phyloP scores from a whole-genome alignment of 2,888 invertebrate genomes.

The Gibbula magus region DNA sequence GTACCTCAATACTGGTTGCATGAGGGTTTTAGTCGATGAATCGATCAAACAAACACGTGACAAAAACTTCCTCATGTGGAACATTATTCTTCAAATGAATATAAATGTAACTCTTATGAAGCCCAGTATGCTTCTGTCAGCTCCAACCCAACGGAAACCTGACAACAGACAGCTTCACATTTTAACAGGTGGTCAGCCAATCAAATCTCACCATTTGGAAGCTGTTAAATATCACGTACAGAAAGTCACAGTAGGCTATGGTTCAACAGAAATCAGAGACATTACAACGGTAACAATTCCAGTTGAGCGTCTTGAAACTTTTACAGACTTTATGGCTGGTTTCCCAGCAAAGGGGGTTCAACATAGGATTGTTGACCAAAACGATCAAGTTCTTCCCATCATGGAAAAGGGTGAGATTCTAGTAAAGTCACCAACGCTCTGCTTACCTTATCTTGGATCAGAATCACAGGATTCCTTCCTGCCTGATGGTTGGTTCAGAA shows the following conservation, averaged over 20 bases:
- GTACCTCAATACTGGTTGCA: slow-evolving; percentile 37
- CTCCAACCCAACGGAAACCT: too few species aligned
- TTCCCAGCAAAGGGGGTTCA: neutral
- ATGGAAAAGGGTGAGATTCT: slow-evolving; percentile 31
- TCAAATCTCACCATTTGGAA: neutral
- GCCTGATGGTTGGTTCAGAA: slow-evolving; percentile 42
- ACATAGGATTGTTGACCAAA: neutral
- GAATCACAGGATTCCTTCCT: slow-evolving; percentile 28
- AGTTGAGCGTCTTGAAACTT: neutral
- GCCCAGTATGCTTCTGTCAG: too few species aligned
- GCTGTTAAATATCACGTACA: neutral
- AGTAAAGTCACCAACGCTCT: slow-evolving; percentile 28
- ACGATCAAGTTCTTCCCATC: neutral
- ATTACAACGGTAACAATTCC: neutral
- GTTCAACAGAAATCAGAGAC: neutral
- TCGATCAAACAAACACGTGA: slow-evolving; percentile 9
- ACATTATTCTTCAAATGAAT: slow-evolving; percentile 28
- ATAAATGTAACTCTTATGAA: slow-evolving; percentile 24
- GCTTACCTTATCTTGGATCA: slow-evolving; percentile 26
- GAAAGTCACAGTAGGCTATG: neutral
- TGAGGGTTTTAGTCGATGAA: slow-evolving; percentile 35
- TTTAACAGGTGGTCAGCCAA: slow-evolving; percentile 6
- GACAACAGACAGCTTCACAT: neutral
- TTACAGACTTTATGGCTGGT: neutral
- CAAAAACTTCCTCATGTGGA: slow-evolving; percentile 25